These are phyloP conservation scores for Netelia fuscicornis DNA, from an alignment of 2,888 invertebrate species.

Conservation along the genomic window DNA sequence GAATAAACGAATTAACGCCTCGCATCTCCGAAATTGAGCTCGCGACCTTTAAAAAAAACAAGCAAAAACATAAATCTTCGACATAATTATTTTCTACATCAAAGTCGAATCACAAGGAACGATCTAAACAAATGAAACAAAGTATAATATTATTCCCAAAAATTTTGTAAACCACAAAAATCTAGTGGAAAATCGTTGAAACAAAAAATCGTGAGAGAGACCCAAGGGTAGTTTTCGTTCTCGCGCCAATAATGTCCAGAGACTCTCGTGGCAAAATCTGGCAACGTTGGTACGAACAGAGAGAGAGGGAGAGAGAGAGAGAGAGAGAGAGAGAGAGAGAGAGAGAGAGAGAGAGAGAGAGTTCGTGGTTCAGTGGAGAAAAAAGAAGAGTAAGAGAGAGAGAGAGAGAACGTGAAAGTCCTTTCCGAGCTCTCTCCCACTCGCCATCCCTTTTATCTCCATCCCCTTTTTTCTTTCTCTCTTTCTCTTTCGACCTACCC, in stretches of 20 bases:
- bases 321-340: background rate
- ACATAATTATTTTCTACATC: too few species aligned
- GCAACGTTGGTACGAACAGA: conserved; percentile 46
- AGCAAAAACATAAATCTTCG: background rate
- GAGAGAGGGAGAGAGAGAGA: background rate
- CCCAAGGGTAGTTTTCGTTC: background rate
- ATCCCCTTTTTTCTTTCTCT: conserved; percentile 28
- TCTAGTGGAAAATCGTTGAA: background rate
- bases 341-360: background rate
- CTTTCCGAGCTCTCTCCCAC: conserved; percentile 8
- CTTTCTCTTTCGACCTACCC: background rate
- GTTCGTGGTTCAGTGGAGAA: too few species aligned
- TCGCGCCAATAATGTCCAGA: background rate
- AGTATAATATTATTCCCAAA: too few species aligned
- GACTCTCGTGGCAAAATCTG: conserved; percentile 43
- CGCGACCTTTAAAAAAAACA: background rate
- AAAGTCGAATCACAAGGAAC: too few species aligned
- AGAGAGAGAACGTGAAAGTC: conserved; percentile 40
- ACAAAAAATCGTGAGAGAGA: background rate
- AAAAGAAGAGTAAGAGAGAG: too few species aligned
- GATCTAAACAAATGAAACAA: too few species aligned
- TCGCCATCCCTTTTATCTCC: conserved; percentile 29
- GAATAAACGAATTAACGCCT: background rate
- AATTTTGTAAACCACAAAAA: background rate
- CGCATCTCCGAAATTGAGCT: background rate